Base-by-base conservation (phyloP, 2,888 invertebrate genomes). In the Myathropa florea region DNA sequence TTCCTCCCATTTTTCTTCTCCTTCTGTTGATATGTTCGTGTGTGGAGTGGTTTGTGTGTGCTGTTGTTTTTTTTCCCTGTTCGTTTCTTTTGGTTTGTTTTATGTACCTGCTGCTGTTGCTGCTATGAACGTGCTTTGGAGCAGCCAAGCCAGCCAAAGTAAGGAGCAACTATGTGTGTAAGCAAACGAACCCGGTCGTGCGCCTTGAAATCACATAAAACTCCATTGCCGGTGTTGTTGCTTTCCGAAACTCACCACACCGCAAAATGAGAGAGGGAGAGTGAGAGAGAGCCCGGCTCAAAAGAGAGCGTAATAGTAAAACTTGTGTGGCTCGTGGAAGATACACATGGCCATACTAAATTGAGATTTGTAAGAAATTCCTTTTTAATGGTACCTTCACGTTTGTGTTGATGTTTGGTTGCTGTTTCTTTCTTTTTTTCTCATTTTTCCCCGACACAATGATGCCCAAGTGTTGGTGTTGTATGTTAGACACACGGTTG, bases 341-440 rank as follows among this genome's bases (percentile, higher is more conserved):
- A 68, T 70, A 86, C 82, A 82, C 82, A 86, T 82, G 86, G 86
- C 36, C 71, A 75, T 57, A 82, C 77, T 83, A 75, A 83, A 86
- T 86, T 83, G 71, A 72, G 86, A 83, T 73, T 86, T 86, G 86
- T 86, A 86, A 86, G 83, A 83, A 86, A 86, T 86, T 86, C 86
- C 86, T 76, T 75, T 86, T 86, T 86, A 83, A 83, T 83, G 83
- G 78, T 63, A 75, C 78, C 55, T 83, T 86, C 78, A 78, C 78
- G 83, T 71, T 82, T 75, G 70, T 70, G 39, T n/a, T 57, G 33
- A 3, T 63, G 21, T 59, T 70, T 71, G 14, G 26, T 12, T 65
- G 36, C 1, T 12, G 36, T 36, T 21, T 55, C n/a, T 39, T 73
- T 63, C 18, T 28, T 30, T 65, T 28, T 12, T 60, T 33, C 6